phyloP scores from a whole-genome alignment of 2,113 vertebrate species.

The Centrocercus urophasianus region DNA sequence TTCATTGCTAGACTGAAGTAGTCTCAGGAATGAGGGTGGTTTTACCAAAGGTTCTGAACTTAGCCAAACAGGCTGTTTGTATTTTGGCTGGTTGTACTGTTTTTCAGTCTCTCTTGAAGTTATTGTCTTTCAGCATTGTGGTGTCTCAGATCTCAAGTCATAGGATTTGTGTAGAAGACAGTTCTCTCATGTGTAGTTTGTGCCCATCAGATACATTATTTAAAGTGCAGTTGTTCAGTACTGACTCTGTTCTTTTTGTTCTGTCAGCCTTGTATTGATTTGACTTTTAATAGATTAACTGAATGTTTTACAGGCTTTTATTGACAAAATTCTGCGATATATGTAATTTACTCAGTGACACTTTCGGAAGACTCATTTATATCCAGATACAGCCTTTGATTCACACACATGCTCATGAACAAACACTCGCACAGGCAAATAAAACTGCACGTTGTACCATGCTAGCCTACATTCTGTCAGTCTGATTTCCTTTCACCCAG shows the following conservation, averaged over 20 bases:
- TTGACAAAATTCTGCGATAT: not conserved
- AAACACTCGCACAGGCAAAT: not conserved
- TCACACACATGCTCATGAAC: too few species aligned
- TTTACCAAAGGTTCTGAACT: not conserved
- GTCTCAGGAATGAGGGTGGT: not conserved
- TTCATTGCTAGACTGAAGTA: not conserved
- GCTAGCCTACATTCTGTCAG: not conserved
- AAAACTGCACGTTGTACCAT: not conserved
- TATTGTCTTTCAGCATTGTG: not conserved
- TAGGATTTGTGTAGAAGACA: fast-evolving
- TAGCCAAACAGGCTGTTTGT: not conserved
- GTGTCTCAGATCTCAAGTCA: not conserved
- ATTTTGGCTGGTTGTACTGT: not conserved
- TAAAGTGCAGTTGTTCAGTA: not conserved
- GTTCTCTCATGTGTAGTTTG: not conserved
- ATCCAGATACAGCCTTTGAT: not conserved
- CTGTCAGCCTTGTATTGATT: not conserved
- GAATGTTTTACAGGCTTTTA: not conserved
- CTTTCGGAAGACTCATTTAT: not conserved
- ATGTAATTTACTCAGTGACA: not conserved
- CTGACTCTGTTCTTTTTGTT: not conserved
- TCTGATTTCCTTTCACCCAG: not conserved
- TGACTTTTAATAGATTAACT: not conserved
- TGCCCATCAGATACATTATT: not conserved
- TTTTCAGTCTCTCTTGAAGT: not conserved